phyloP scores from a whole-genome alignment of 2,113 vertebrate species.

The Chauna torquata region DNA sequence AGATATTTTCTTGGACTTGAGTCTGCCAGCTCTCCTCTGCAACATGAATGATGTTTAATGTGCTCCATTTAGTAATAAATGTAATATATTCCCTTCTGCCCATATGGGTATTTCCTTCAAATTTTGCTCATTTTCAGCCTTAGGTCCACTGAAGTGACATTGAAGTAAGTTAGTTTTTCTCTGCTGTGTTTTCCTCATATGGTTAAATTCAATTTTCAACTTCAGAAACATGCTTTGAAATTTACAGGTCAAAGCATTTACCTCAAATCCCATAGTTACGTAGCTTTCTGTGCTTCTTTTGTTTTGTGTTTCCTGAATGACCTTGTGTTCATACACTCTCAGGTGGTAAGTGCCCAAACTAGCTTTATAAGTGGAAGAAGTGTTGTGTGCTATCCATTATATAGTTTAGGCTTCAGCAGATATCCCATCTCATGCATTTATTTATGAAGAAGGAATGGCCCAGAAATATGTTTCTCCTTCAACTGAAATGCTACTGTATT shows the following conservation, averaged over 20 bases:
- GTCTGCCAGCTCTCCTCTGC: neutral
- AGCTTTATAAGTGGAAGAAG: neutral
- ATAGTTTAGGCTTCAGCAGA: neutral
- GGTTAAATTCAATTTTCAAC: neutral
- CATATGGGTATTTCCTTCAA: neutral
- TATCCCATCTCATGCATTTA: neutral
- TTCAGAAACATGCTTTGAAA: neutral
- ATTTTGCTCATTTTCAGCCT: neutral
- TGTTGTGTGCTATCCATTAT: neutral
- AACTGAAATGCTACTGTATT: neutral
- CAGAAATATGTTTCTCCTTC: neutral
- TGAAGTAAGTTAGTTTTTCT: neutral
- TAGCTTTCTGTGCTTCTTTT: neutral
- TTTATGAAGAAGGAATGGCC: neutral
- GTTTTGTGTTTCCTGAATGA: neutral
- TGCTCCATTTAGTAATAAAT: neutral
- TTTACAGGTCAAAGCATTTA: neutral
- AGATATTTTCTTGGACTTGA: neutral
- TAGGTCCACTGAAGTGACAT: neutral
- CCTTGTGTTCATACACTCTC: neutral
- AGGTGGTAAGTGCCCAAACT: neutral
- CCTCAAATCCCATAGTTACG: neutral
- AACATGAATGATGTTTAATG: neutral
- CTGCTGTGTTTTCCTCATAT: neutral
- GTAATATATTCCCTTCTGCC: neutral